Percentiles rank a stretch among this genome's conserved stretches.
Evolutionary conservation across 2,797 vertebrate genomes (phyloP).

Genomic region (Poliocrania exsul): DNA sequence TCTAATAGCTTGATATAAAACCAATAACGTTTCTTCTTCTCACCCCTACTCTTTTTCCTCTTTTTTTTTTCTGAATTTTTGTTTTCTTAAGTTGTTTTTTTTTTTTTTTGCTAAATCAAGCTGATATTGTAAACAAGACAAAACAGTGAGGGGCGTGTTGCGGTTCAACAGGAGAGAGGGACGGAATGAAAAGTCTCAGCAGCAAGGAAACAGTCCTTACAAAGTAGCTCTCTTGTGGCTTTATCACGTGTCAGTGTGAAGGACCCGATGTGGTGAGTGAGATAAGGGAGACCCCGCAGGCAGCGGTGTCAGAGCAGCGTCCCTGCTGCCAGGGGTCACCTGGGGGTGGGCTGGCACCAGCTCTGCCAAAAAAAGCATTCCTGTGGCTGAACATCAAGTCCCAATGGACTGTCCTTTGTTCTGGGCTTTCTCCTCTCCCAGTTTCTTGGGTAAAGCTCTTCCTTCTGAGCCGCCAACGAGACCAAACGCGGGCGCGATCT

Average conservation of each 20-base stretch:
- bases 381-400: conserved; percentile 55
- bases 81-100: neutral
- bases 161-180: conserved; percentile 23
- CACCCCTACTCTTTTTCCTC: conserved; percentile 26
- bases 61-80: neutral
- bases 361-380: neutral
- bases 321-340: neutral
- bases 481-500: neutral
- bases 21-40: conserved; percentile 59
- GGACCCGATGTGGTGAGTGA: conserved; percentile 11
- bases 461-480: neutral
- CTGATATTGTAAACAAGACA: conserved; percentile 71
- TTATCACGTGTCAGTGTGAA: conserved; percentile 1
- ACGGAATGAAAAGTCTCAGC: conserved; percentile 45
- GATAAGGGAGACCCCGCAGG: neutral
- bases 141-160: conserved; percentile 63
- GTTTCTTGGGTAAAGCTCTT: neutral
- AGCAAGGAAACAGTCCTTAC: conserved; percentile 58
- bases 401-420: conserved; percentile 27
- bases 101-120: conserved; percentile 64
- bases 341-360: neutral
- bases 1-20: conserved; percentile 75
- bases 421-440: conserved; percentile 22
- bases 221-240: conserved; percentile 38
- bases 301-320: neutral